Evolutionary conservation across 2,888 invertebrate species (phyloP), one percentile per base, ranked within the genome.

Genomic region (Embidobia sp.): DNA sequence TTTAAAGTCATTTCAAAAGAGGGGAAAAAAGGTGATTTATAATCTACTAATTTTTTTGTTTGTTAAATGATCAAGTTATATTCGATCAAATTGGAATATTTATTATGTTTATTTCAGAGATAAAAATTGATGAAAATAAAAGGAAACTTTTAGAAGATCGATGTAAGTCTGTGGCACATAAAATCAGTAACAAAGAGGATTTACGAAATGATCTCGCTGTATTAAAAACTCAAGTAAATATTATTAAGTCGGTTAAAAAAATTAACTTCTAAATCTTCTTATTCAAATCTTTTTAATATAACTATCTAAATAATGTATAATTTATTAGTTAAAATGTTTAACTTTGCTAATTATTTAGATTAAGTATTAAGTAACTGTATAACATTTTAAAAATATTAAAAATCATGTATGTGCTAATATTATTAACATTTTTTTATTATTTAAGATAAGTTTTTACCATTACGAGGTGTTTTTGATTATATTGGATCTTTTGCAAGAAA

Each of bases 391-490:
- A n/a, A n/a, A n/a, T n/a, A n/a, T n/a, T n/a, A n/a, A n/a, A n/a
- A n/a, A n/a, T n/a, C n/a, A n/a, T n/a, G n/a, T n/a, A n/a, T n/a
- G n/a, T n/a, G n/a, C n/a, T n/a, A n/a, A n/a, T n/a, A n/a, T n/a
- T n/a, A n/a, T n/a, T n/a, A n/a, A n/a, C n/a, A n/a, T n/a, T n/a
- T 37, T 33, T 35, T 63, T 22, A 6, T 59, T 16, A 48, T 84
- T 85, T 42, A 81, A 91, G 90, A 85, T 91, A 0, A 91, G 91
- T 82, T 90, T 90, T 76, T 92, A 92, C 82, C 87, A 91, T 77
- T 91, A 92, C 73, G 92, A 92, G 86, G 90, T 91, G 2, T 91
- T 91, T 77, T 82, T 89, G 16, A 89, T 90, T 11, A 88, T 92
- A 37, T 82, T 91, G 69, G 86, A 90, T 44, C 84, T 91, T 7